Conservation (phyloP, 2,113 vertebrate species). For the Patagioenas fasciata region DNA sequence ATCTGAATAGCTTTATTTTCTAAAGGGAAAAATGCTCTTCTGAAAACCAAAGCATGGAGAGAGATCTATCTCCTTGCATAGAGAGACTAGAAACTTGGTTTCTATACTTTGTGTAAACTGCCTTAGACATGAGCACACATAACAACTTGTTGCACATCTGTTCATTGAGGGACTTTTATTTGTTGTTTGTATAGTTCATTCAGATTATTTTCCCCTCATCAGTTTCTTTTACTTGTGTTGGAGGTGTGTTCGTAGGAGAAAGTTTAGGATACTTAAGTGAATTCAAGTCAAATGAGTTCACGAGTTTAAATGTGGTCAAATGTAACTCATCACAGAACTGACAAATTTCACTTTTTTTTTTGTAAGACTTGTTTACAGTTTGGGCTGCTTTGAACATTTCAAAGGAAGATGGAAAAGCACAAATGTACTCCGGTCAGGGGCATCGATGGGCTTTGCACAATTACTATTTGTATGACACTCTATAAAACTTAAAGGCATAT, state of each 20-base stretch:
- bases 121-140: neutral
- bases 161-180: neutral
- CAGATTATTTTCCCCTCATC: rapidly evolving
- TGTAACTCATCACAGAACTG: neutral
- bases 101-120: neutral
- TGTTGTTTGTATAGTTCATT: neutral
- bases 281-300: neutral
- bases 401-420: neutral
- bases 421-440: neutral
- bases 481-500: neutral
- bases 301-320: neutral
- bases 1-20: neutral
- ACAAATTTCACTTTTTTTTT: neutral
- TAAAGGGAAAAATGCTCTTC: neutral
- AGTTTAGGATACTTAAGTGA: neutral
- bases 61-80: neutral
- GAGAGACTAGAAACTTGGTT: neutral
- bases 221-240: neutral
- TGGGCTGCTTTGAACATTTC: neutral
- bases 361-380: neutral
- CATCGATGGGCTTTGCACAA: neutral
- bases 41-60: neutral
- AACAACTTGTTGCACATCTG: neutral
- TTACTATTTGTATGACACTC: neutral
- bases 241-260: neutral